phyloP scores from a whole-genome alignment of 2,888 invertebrate species.

The Osedax fenrisi region DNA sequence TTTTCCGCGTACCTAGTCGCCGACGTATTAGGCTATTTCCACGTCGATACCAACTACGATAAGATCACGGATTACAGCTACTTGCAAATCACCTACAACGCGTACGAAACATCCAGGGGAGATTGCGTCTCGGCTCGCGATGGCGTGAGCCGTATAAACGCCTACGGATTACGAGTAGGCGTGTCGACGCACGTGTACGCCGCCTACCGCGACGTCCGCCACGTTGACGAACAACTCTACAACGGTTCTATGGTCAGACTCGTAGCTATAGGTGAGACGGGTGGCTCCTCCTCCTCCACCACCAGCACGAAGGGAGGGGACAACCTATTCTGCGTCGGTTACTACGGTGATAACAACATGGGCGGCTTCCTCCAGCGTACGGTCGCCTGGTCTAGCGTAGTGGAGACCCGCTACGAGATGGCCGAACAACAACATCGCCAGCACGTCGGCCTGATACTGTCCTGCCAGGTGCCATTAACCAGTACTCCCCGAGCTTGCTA shows the following conservation, averaged over 20 bases:
- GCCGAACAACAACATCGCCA: not conserved
- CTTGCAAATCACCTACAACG: no score
- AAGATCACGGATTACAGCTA: no score
- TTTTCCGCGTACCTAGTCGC: not conserved
- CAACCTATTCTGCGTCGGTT: slow-evolving; percentile 1
- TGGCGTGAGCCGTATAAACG: no score
- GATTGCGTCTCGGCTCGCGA: no score
- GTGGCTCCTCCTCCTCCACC: no score
- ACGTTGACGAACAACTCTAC: no score
- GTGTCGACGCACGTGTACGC: no score
- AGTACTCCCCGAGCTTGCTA: not conserved
- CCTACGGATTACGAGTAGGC: no score
- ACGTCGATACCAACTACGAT: no score
- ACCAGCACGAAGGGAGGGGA: not conserved
- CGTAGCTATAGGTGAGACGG: not conserved
- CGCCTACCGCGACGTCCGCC: no score
- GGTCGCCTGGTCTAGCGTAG: not conserved
- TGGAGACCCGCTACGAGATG: not conserved
- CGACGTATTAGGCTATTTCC: not conserved
- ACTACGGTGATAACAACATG: not conserved
- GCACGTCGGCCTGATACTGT: not conserved
- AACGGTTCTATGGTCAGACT: not conserved
- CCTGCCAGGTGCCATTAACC: not conserved
- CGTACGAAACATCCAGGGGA: no score
- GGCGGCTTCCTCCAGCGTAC: not conserved